Conservation (phyloP, 2,797 vertebrate genomes). For the Notamacropus eugenii region DNA sequence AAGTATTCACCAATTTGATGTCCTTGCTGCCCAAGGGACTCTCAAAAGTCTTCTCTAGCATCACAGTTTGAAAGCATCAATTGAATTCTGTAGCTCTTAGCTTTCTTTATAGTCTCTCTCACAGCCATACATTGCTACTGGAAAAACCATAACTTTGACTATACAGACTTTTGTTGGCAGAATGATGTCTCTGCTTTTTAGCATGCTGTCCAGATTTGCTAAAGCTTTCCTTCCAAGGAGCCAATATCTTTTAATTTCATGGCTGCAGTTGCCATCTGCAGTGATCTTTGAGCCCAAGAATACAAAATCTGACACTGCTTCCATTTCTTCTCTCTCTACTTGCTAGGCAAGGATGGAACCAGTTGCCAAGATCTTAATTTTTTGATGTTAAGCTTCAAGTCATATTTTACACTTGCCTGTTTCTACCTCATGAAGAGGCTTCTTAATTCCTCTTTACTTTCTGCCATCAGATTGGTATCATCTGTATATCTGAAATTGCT, state of each 20-base stretch:
- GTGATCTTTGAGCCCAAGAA: background rate
- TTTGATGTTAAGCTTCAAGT: background rate
- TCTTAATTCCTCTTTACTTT: background rate
- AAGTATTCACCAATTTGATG: too few relatives aligned
- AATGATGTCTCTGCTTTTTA: background rate
- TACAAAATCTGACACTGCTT: background rate
- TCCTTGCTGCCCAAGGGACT: too few relatives aligned
- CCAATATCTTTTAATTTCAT: background rate
- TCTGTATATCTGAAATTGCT: background rate
- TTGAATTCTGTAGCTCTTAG: too few relatives aligned
- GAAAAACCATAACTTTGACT: background rate
- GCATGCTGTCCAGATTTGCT: background rate
- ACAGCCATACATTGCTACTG: background rate
- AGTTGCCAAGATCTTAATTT: background rate
- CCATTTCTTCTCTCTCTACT: background rate
- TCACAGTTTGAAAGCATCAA: too few relatives aligned
- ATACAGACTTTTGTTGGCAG: background rate
- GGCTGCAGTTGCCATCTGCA: background rate
- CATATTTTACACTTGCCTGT: background rate
- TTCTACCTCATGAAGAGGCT: background rate
- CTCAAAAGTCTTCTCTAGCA: too few relatives aligned
- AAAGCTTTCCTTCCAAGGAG: background rate
- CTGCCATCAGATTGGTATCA: background rate
- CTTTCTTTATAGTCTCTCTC: background rate
- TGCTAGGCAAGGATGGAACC: background rate